Evolutionary conservation across 2,113 vertebrate genomes (phyloP).

Genomic region (Silurus glanis): DNA sequence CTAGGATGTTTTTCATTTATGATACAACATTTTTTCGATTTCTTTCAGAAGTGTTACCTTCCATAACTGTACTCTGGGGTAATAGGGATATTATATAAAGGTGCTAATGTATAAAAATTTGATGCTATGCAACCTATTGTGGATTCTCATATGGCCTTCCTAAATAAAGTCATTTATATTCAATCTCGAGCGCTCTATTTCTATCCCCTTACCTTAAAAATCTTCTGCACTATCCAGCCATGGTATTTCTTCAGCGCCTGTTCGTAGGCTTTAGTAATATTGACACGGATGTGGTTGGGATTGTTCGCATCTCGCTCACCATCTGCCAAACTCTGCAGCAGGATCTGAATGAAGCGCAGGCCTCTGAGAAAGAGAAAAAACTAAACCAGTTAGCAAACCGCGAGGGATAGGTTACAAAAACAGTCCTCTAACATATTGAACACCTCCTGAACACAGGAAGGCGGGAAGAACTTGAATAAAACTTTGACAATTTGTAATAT

Average conservation of each 20-base stretch:
- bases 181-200: not conserved
- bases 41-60: not conserved
- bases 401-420: not conserved
- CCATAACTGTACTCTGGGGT: not conserved
- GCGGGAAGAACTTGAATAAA: not conserved
- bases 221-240: conserved; percentile 88
- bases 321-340: conserved; percentile 91
- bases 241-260: conserved; percentile 89
- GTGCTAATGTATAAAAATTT: not conserved
- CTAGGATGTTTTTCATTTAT: not conserved
- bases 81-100: not conserved
- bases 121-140: not conserved
- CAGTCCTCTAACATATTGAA: not conserved
- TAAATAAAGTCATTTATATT: not conserved
- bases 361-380: conserved; percentile 72
- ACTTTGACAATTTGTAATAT: not conserved
- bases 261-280: conserved; percentile 90
- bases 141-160: not conserved
- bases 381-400: not conserved
- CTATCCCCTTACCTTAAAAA: conserved; percentile 81
- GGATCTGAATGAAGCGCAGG: conserved; percentile 90
- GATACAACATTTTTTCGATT: not conserved
- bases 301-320: conserved; percentile 88
- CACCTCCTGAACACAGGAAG: not conserved
- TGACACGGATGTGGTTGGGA: conserved; percentile 88